Base-by-base conservation (phyloP, 1,140 invertebrate genomes). In the Diabrotica undecimpunctata region DNA sequence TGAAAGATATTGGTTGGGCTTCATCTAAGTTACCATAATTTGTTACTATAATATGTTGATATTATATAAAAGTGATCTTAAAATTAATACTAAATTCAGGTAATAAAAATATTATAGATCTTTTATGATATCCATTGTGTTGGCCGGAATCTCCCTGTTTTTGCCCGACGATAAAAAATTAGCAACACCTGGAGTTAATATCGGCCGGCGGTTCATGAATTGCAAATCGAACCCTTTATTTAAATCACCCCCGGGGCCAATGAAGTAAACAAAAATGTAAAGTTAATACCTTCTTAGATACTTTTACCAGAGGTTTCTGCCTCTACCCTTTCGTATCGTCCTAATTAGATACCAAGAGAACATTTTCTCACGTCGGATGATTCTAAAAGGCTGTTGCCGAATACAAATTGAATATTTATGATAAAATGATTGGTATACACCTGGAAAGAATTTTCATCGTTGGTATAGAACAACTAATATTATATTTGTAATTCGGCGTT, bases 331-430 rank as follows among this genome's bases (percentile, higher is more conserved):
- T 38, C 11, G 38, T 46, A 46, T 37, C 38, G 8, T 11, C 10
- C 25, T 57, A 57, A 57, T 57, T 25, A 38, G 55, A 57, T 57
- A 57, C 36, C n/a, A 7, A 36, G 38, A 37, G 36, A 57, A 57
- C 55, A 37, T 57, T 57, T 57, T 57, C 55, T 57, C 55, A 57
- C 55, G 55, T 57, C 35, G 36, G 14, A n/a, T 57, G 55, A 57
- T 57, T 57, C 35, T 36, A 57, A 25, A 10, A 8, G 41, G 41
- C 41, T n/a, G n/a, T 10, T n/a, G 25, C 2, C 35, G 55, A 57
- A 57, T 25, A 57, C 55, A 57, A 57, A 57, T 57, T 57, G 36
- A 57, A 57, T 57, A 57, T 57, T 57, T 57, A 57, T 37, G 37
- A 7, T 57, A n/a, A 57, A 57, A 38, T n/a, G 7, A 5, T 38